Evolutionary conservation across 2,888 invertebrate species (phyloP), one percentile per base, ranked within the genome.

Genomic region (Drosophila borealis): DNA sequence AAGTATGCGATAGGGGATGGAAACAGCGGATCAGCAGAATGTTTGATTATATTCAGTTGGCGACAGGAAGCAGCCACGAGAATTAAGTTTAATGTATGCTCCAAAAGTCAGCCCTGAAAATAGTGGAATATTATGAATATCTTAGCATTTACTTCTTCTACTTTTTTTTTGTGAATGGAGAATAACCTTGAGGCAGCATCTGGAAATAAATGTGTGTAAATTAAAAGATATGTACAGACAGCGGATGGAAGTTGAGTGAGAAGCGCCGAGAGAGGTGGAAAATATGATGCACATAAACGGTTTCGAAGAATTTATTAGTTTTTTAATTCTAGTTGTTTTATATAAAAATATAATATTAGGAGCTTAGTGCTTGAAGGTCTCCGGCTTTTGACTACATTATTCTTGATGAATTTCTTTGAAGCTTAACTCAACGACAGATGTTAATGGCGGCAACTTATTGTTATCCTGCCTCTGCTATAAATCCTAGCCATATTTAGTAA

Each of bases 61-160:
- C 54, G 60, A 74, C 78, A 78, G 78, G 74, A 77, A 79, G 51
- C 71, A 41, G 66, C 57, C 49, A 48, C 64, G 51, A 63, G 59
- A 65, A 33, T 56, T 54, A 56, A 74, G 75, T 77, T 78, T 77
- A 77, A 77, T 79, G 55, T 77, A 77, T 79, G 53, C 79, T n/a
- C 17, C 48, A 61, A 45, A 61, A 57, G 51, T 11, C 33, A 76
- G 62, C 61, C 56, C 37, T 74, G 61, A 51, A 69, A 50, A 59
- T 63, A 66, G 53, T 56, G 44, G 79, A 55, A 74, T 75, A 54
- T 67, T 57, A 65, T 78, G 44, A 73, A 74, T 74, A 76, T 45
- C 44, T 70, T 63, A 21, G 59, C 49, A 62, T 62, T 55, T 53
- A 46, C 37, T 29, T 49, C 6, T 29, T 29, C 8, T 29, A 29